Percentiles rank a stretch among this genome's conserved stretches.
Conservation (phyloP, 64 coral and sea anemone genomes). For the Actinia equina region DNA sequence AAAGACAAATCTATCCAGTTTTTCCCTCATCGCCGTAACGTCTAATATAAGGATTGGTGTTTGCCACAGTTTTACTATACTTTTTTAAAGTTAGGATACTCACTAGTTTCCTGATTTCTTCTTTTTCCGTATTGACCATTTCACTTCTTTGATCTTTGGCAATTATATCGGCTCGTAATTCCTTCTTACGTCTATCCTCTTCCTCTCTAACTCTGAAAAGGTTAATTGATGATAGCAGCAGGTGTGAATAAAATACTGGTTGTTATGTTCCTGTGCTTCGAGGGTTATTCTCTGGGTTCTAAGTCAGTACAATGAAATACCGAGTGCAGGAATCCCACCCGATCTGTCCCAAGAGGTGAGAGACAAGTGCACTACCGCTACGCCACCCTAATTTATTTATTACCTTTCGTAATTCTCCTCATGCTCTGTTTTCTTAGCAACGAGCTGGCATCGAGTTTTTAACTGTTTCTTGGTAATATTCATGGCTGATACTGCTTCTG, state of each 20-base stretch:
- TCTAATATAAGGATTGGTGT: too few species aligned
- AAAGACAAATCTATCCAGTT: too few species aligned
- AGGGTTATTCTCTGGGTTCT: too few species aligned
- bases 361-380: too few species aligned
- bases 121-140: constrained; percentile 62
- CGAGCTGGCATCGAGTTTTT: constrained; percentile 29
- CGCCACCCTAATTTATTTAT: not conserved
- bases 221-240: not conserved
- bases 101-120: constrained; percentile 55
- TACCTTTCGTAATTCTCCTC: constrained; percentile 36
- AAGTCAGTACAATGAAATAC: too few species aligned
- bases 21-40: too few species aligned
- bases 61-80: too few species aligned
- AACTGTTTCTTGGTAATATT: constrained; percentile 42
- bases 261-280: too few species aligned
- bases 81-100: not conserved
- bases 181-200: constrained; percentile 34
- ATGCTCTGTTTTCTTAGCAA: constrained; percentile 40
- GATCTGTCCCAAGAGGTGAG: too few species aligned
- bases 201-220: constrained; percentile 39
- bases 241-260: not conserved
- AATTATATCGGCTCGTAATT: constrained; percentile 32
- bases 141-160: constrained; percentile 54
- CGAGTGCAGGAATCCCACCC: too few species aligned
- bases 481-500: constrained; percentile 24